These are phyloP conservation scores for Mongoloraphidia duomilia DNA, from an alignment of 2,888 invertebrate species.

Conservation along the genomic window DNA sequence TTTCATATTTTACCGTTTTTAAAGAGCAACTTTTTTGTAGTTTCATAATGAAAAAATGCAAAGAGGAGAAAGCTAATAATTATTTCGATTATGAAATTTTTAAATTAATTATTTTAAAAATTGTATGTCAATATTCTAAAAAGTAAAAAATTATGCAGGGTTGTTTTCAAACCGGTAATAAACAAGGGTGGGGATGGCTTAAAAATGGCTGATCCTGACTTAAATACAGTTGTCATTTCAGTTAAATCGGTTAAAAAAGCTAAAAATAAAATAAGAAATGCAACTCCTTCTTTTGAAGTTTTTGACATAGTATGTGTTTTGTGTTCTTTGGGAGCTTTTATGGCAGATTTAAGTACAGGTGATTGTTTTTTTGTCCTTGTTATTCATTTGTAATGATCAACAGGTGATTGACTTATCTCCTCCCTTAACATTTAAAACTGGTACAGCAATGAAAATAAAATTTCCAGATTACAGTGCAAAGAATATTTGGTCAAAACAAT, in stretches of 20 bases:
- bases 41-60: too few relatives aligned
- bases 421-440: constrained; percentile 5
- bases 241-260: constrained; percentile 4
- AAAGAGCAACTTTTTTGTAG: too few relatives aligned
- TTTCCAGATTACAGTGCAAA: too few relatives aligned
- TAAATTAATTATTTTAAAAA: too few relatives aligned
- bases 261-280: constrained; percentile 11
- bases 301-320: constrained; percentile 38
- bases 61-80: too few relatives aligned
- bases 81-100: too few relatives aligned
- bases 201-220: background rate
- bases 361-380: constrained; percentile 18
- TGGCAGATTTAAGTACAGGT: constrained; percentile 45
- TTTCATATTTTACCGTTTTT: too few relatives aligned
- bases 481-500: too few relatives aligned
- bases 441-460: too few relatives aligned
- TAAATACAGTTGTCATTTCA: background rate
- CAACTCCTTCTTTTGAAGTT: constrained; percentile 28
- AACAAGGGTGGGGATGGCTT: background rate
- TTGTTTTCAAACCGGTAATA: too few relatives aligned
- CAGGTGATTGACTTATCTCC: constrained; percentile 10
- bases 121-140: too few relatives aligned
- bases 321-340: constrained; percentile 41
- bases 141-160: too few relatives aligned
- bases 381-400: constrained; percentile 8